These are phyloP conservation scores for Rhagonycha lutea DNA, from an alignment of 2,888 invertebrate species.

Conservation along the genomic window DNA sequence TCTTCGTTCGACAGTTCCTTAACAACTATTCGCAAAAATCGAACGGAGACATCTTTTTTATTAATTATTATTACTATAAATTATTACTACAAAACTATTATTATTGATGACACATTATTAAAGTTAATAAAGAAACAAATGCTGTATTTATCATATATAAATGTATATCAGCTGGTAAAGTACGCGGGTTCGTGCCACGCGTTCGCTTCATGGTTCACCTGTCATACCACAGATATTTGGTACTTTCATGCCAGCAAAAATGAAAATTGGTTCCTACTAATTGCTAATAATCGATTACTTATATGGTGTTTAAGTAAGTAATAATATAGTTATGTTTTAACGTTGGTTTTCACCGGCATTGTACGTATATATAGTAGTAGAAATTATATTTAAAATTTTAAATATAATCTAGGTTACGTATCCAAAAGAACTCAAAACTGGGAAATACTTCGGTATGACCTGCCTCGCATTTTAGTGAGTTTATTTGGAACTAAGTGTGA, in stretches of 20 bases:
- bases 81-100: constrained; percentile 54
- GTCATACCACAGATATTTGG: constrained; percentile 37
- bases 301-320: constrained; percentile 57
- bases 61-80: constrained; percentile 53
- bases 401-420: constrained; percentile 54
- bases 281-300: constrained; percentile 53
- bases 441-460: constrained; percentile 60
- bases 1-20: constrained; percentile 52
- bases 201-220: constrained; percentile 45
- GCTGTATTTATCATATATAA: constrained; percentile 57
- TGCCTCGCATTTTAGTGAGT: constrained; percentile 78
- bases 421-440: constrained; percentile 60
- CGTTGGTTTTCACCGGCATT: constrained; percentile 55
- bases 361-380: constrained; percentile 58
- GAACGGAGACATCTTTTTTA: constrained; percentile 55
- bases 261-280: constrained; percentile 59
- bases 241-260: constrained; percentile 50
- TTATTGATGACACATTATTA: constrained; percentile 55
- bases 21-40: constrained; percentile 47
- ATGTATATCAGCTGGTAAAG: constrained; percentile 56
- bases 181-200: constrained; percentile 41
- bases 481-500: constrained; percentile 78
- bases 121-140: constrained; percentile 56
- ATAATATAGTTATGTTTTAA: constrained; percentile 56
- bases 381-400: constrained; percentile 56